Evolutionary conservation across 2,888 invertebrate species (phyloP), one percentile per base, ranked within the genome.

Genomic region (Hoplodrina ambigua): DNA sequence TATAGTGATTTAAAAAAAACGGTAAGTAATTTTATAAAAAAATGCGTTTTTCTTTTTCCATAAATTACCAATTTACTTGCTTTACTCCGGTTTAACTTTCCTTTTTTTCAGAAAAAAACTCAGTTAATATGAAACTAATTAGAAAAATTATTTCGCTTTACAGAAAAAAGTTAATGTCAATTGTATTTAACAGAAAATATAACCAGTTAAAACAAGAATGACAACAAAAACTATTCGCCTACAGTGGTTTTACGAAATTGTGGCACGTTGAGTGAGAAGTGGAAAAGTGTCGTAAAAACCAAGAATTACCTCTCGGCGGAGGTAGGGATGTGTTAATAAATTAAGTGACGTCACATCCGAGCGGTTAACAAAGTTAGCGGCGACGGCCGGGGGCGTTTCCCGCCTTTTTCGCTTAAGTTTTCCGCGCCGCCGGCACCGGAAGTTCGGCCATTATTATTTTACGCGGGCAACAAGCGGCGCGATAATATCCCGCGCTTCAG

Each of bases 381-480:
- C 88, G 89, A 89, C 85, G 88, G 91, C 92, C 92, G 87, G 91
- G 91, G 95, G 95, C 96, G 94, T 93, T 94, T 94, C 94, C 94
- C 89, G 94, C 92, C 91, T 94, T 94, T 94, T 94, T 94, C 94
- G 93, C 91, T 89, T 89, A 94, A 94, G 93, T 95, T 95, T 95
- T 93, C 94, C 93, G 88, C 94, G 94, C 94, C 94, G 91, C 90
- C 94, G 96, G 96, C 96, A 94, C 96, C 96, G 94, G 96, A 96
- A 96, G 95, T 96, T 96, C 93, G 92, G 90, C 94, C 96, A 96
- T 96, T 96, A 96, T 96, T 96, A 96, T 96, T 96, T 96, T 95
- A 96, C 95, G 96, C 96, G 95, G 94, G 93, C 94, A 94, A 96
- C 96, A 96, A 96, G 96, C 96, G 94, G 96, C 90, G 96, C 96